Percentiles rank a stretch among this genome's conserved stretches.
These are phyloP conservation scores for Epirrhoe alternata DNA, from an alignment of 2,888 invertebrate genomes.

Conservation along the genomic window DNA sequence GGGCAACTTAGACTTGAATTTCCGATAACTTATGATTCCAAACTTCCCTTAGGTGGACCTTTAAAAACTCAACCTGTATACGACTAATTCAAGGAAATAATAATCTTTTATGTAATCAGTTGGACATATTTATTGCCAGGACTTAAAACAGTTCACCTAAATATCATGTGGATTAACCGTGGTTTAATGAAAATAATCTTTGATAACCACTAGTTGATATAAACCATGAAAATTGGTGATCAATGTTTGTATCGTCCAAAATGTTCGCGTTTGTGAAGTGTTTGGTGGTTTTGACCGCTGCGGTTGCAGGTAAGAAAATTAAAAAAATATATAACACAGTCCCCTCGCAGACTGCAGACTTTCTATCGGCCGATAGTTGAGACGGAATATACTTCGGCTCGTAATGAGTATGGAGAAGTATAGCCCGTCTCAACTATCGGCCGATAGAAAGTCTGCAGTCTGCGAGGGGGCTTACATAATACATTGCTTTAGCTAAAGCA, in stretches of 20 bases:
- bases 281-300: constrained; percentile 61
- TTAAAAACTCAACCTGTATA: background rate
- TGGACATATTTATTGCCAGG: constrained; percentile 49
- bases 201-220: constrained; percentile 64
- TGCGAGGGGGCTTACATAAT: too few species aligned
- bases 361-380: too few species aligned
- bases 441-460: too few species aligned
- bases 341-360: too few species aligned
- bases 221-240: constrained; percentile 44
- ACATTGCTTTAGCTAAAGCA: too few species aligned
- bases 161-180: constrained; percentile 50
- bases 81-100: constrained; percentile 8
- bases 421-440: too few species aligned
- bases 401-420: too few species aligned
- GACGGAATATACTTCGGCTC: too few species aligned
- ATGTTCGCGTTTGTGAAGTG: constrained; percentile 65
- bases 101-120: constrained; percentile 20
- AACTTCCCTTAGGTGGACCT: background rate
- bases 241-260: constrained; percentile 48
- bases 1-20: too few species aligned
- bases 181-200: constrained; percentile 47
- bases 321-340: too few species aligned
- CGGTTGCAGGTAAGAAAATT: constrained; percentile 63
- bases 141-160: constrained; percentile 16
- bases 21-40: too few species aligned